Evolutionary conservation across 2,888 invertebrate genomes (phyloP), one percentile per base, ranked within the genome.

Genomic region (Hecatera dysodea): DNA sequence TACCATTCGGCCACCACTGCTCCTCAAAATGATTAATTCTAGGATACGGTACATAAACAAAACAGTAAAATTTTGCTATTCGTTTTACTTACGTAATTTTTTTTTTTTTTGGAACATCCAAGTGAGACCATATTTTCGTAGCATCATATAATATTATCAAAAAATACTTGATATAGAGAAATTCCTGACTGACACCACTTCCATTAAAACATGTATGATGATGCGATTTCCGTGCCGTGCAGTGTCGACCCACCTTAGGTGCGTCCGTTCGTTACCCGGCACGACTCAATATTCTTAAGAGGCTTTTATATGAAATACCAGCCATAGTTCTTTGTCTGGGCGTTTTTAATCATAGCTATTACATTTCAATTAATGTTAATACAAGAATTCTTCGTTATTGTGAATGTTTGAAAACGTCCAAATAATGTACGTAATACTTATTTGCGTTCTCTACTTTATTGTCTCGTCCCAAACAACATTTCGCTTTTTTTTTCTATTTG

Each of bases 141-240:
- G n/a, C 33, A 70, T 42, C 15, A 52, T 24, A 70, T 42, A 11
- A 52, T 24, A 66, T 64, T 29, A 48, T 65, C 17, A 33, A 17
- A 33, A n/a, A 65, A 42, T 11, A 2, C 11, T 29, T 50, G 15
- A 77, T 33, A 42, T 17, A 42, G 53, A 48, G 17, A 42, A 46
- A 48, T 27, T 77, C 15, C 9, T 36, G 19, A 15, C 7, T 33
- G 24, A 22, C 22, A 33, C 39, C 15, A 57, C 27, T 52, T 71
- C 22, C 46, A 19, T 59, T 52, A 68, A 62, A 78, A 55, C 57
- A 15, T 62, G 55, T 66, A 63, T 83, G 75, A 83, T 64, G 52
- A 33, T 71, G 67, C 71, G 33, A 61, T 66, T 71, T 75, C 50
- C 80, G 27, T n/a, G n/a, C n/a, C n/a, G n/a, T n/a, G n/a, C 52